Conservation (phyloP, 2,888 invertebrate genomes). For the Tipula lateralis region DNA sequence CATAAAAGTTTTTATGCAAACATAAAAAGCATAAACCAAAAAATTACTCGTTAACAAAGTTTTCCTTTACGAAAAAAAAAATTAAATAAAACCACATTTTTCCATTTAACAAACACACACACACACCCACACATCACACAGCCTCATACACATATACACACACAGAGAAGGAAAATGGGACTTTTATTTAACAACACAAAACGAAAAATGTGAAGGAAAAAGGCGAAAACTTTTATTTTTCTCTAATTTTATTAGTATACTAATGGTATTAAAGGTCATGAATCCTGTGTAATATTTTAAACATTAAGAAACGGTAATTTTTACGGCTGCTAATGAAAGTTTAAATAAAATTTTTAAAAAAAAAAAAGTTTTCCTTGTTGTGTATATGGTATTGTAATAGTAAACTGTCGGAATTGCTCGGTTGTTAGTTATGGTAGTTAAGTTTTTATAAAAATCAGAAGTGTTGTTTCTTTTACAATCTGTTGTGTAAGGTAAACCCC, state of each 20-base stretch:
- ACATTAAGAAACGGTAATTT: neutral
- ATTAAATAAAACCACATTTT: constrained; percentile 19
- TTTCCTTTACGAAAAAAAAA: neutral
- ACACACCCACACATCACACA: neutral
- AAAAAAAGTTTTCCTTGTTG: neutral
- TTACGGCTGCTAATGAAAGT: neutral
- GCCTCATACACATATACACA: neutral
- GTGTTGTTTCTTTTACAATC: no score
- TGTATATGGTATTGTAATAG: neutral
- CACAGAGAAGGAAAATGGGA: neutral
- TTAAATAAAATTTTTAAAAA: neutral
- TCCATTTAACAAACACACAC: constrained; percentile 14
- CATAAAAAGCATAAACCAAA: constrained; percentile 24
- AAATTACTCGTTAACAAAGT: constrained; percentile 19
- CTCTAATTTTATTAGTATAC: constrained; percentile 13
- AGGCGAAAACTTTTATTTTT: neutral
- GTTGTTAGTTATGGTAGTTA: neutral
- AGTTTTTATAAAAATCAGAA: no score
- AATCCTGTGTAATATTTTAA: neutral
- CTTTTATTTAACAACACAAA: neutral
- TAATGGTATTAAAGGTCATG: constrained; percentile 5
- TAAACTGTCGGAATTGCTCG: neutral
- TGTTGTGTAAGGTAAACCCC: no score
- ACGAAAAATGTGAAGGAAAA: neutral
- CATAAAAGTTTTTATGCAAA: constrained; percentile 19